Evolutionary conservation across 2,888 invertebrate species (phyloP), one percentile per base, ranked within the genome.

Genomic region (Habrosyne pyritoides): DNA sequence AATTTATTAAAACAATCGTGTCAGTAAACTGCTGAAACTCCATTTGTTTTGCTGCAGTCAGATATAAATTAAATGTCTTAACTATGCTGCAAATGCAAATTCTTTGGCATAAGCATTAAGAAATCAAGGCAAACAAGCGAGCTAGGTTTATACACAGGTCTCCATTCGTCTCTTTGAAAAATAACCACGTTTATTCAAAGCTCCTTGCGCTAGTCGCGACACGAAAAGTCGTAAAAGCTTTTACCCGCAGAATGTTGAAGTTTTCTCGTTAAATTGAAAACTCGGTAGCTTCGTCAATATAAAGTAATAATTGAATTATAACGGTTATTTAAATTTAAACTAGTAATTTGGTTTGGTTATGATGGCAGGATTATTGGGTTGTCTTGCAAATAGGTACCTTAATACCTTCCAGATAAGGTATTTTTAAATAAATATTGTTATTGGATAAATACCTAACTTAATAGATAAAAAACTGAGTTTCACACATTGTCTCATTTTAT

Each of bases 181-280:
- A 53, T 53, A 53, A 30, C 47, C 24, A 53, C 53, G 47, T 33
- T 53, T 30, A 46, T 28, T 53, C 28, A 21, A 49, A 21, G 36
- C 49, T 54, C 42, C 42, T 18, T 47, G 24, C n/a, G 52, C 46
- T 53, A 51, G 49, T 28, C 24, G 28, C 47, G 22, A 22, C 33
- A 30, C 28, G 46, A 21, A 21, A 36, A 54, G 49, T 56, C 52
- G 53, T 53, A 53, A 46, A 56, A 67, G 65, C 60, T 73, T 71
- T 57, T 55, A 49, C 47, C 52, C 51, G 49, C 53, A 55, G 58
- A 66, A 61, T 61, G 53, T 56, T 42, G 30, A 67, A 72, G 59
- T 67, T 73, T 71, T 67, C 71, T 73, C 67, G 61, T 73, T 71
- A 72, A 68, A 68, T 61, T 63, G 62, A 60, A 63, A 67, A 64